Conservation (phyloP, 2,888 invertebrate species). For the Brachypalpus laphriformis region DNA sequence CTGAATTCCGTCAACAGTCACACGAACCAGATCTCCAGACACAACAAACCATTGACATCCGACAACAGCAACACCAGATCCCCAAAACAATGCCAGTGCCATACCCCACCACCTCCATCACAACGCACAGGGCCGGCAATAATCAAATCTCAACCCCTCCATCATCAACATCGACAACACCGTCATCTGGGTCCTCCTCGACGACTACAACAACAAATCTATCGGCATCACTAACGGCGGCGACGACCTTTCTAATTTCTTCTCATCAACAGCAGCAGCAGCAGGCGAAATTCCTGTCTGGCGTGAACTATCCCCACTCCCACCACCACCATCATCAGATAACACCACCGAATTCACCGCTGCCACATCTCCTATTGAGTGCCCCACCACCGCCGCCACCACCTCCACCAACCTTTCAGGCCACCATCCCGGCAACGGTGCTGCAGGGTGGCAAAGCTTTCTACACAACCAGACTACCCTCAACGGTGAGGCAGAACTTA, state of each 20-base stretch:
- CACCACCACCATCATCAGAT: conserved; percentile 62
- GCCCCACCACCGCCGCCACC: conserved; percentile 45
- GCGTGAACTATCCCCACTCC: conserved; percentile 57
- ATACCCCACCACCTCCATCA: conserved; percentile 41
- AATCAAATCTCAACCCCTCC: conserved; percentile 72
- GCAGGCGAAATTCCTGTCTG: conserved; percentile 71
- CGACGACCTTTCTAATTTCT: conserved; percentile 74
- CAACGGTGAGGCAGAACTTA: conserved; percentile 59
- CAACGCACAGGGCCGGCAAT: conserved; percentile 57
- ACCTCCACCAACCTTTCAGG: conserved; percentile 33
- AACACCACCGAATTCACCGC: conserved; percentile 71
- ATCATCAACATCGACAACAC: conserved; percentile 62
- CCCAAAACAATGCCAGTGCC: conserved; percentile 61
- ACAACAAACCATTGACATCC: conserved; percentile 76
- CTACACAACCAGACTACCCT: conserved; percentile 52
- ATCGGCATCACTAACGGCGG: conserved; percentile 59
- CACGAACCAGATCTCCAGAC: conserved; percentile 74
- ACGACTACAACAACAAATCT: conserved; percentile 70
- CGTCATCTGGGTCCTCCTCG: conserved; percentile 36
- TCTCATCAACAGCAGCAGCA: conserved; percentile 70
- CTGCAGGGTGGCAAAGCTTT: conserved; percentile 48
- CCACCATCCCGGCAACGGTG: background rate
- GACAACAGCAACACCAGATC: conserved; percentile 66
- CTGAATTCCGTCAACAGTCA: conserved; percentile 63
- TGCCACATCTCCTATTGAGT: conserved; percentile 58